A percentile compares a stretch with the other conserved stretches of the same genome.
Evolutionary conservation across 2,113 vertebrate genomes (phyloP).

Genomic region (Toxotes chatareus): DNA sequence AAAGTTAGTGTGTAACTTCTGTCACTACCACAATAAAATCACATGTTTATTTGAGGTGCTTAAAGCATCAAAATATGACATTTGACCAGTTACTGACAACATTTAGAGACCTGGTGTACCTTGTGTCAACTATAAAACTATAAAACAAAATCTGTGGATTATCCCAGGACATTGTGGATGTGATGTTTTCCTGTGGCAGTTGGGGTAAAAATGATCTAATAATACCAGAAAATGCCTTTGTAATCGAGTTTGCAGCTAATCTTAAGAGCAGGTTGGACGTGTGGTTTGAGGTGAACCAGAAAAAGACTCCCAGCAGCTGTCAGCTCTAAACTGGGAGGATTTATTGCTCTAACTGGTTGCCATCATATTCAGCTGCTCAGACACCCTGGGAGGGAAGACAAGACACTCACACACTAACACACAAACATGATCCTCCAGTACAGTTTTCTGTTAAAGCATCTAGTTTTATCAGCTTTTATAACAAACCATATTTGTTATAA

Average conservation of each 20-base stretch:
- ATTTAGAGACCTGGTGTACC: too few relatives aligned
- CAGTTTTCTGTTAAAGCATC: neutral
- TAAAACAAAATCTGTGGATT: too few relatives aligned
- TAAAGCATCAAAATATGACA: too few relatives aligned
- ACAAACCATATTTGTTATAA: too few relatives aligned
- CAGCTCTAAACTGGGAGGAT: slow-evolving; percentile 68
- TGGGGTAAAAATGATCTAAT: too few relatives aligned
- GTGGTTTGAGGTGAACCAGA: slow-evolving; percentile 13
- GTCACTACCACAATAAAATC: too few relatives aligned
- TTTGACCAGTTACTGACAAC: too few relatives aligned
- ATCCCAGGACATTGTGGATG: too few relatives aligned
- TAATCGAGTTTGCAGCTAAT: neutral
- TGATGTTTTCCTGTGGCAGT: neutral
- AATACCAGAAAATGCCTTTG: neutral
- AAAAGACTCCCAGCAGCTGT: slow-evolving; percentile 59
- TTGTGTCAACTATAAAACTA: too few relatives aligned
- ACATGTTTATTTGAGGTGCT: too few relatives aligned
- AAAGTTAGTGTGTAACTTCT: too few relatives aligned
- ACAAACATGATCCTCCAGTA: neutral
- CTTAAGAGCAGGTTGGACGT: neutral
- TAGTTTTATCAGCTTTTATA: neutral
- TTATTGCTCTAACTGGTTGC: slow-evolving; percentile 51
- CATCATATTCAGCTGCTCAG: slow-evolving; percentile 43
- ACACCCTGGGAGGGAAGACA: neutral
- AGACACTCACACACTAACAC: neutral